Conservation (phyloP, 2,888 invertebrate genomes). For the Elgonia sp. region DNA sequence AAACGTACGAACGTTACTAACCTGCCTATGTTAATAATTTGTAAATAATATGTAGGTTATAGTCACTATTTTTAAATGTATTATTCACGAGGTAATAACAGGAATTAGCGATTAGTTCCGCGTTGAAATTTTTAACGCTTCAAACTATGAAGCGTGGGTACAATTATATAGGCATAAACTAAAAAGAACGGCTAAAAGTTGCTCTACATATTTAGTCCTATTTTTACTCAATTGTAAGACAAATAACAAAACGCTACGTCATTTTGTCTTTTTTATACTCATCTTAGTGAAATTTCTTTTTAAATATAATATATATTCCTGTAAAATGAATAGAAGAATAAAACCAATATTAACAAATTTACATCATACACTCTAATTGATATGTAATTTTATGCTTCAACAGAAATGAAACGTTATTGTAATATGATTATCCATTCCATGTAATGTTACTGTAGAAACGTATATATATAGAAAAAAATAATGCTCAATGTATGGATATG, state of each 20-base stretch:
- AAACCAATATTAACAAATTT: too few relatives aligned
- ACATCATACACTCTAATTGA: too few relatives aligned
- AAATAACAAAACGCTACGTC: slow-evolving; percentile 25
- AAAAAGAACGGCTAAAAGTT: too few relatives aligned
- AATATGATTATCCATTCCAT: too few relatives aligned
- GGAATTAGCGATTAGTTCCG: slow-evolving; percentile 45
- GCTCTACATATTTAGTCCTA: slow-evolving; percentile 65
- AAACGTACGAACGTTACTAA: slow-evolving; percentile 72
- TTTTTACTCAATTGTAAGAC: slow-evolving; percentile 48
- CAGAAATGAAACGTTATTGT: too few relatives aligned
- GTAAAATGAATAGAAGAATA: too few relatives aligned
- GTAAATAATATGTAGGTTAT: slow-evolving; percentile 77
- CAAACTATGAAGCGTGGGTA: slow-evolving; percentile 25
- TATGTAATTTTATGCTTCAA: too few relatives aligned
- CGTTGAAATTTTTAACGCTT: slow-evolving; percentile 47
- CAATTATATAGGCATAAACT: too few relatives aligned
- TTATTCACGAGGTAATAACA: slow-evolving; percentile 49
- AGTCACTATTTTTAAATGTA: slow-evolving; percentile 74
- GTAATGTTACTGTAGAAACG: too few relatives aligned
- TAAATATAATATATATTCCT: too few relatives aligned
- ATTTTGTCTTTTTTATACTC: slow-evolving; percentile 48
- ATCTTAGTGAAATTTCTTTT: slow-evolving; percentile 42
- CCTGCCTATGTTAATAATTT: slow-evolving; percentile 75
- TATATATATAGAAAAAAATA: too few relatives aligned
- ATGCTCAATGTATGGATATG: too few relatives aligned